Base-by-base conservation (phyloP, 2,888 invertebrate species). In the Laspeyria flexula region DNA sequence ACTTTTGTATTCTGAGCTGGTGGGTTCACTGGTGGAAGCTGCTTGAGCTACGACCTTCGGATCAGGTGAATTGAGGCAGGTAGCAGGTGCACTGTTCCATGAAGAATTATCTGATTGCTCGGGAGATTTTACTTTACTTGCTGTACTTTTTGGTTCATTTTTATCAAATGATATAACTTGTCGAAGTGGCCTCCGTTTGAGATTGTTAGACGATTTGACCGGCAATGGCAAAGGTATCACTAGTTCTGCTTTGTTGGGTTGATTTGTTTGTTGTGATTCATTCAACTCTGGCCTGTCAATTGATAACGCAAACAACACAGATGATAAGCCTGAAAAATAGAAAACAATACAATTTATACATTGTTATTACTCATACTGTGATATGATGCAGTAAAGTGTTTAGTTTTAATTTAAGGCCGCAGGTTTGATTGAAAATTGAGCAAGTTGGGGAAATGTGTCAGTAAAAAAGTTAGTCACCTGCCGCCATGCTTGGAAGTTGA, bases 241-340 rank as follows among this genome's bases (percentile, higher is more conserved):
- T 43, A 95, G 96, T 79, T 96, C 94, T 41, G 93, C 78, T 83
- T 88, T 89, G 55, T 79, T 88, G 15, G 84, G 85, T 71, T 88
- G 93, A 74, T 73, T 90, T 47, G 77, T 82, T 76, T 86, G 93
- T 68, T 88, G 87, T 82, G 88, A 92, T 83, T 94, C 93, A 86
- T 96, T 96, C 47, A 97, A 92, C 79, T 97, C 96, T 21, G 95
- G 93, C 84, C 96, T 96, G 90, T 99, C 98, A 55, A 98, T 96
- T 75, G 95, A 96, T 79, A 99, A 95, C 15, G 99, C 99, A 92
- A 99, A 99, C 62, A 99, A 93, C 77, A 99, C 96, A 43, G 97
- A 95, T 63, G 96, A 96, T 79, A 99, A 93, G 62, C 97, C 97
- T 96, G 78, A 60, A 90, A 91, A 64, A 75, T 57, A 12, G 31